phyloP scores from a whole-genome alignment of 2,888 invertebrate genomes.

The Imbricaverruca yamaguchii region DNA sequence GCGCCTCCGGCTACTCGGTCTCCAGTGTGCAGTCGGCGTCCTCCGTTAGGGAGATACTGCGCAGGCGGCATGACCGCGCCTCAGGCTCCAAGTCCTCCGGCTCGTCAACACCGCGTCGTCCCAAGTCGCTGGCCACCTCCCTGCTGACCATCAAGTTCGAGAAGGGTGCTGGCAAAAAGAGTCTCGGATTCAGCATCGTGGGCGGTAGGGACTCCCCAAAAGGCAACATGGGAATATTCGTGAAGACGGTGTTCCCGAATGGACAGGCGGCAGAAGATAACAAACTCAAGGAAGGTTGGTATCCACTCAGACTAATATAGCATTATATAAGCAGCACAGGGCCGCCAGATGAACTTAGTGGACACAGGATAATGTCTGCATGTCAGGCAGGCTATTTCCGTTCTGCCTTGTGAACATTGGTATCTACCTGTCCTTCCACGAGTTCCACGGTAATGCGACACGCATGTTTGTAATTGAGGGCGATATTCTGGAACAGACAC shows the following conservation, averaged over 20 bases:
- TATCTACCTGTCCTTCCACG: too few species aligned
- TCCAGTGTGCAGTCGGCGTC: background rate
- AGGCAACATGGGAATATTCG: slow-evolving; percentile 77
- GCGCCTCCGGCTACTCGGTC: background rate
- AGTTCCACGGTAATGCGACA: too few species aligned
- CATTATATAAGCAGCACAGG: too few species aligned
- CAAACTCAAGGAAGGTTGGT: slow-evolving; percentile 69
- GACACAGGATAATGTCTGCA: too few species aligned
- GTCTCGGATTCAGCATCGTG: slow-evolving; percentile 81
- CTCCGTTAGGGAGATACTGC: background rate
- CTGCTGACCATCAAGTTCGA: slow-evolving; percentile 55
- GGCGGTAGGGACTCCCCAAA: slow-evolving; percentile 81
- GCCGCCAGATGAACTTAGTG: too few species aligned
- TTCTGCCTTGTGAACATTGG: too few species aligned
- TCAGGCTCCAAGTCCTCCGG: slow-evolving; percentile 27
- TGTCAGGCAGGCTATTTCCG: too few species aligned
- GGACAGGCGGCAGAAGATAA: slow-evolving; percentile 81
- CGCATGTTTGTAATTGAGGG: too few species aligned
- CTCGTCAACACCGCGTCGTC: slow-evolving; percentile 34
- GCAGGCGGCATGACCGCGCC: slow-evolving; percentile 24
- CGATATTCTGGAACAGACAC: too few species aligned
- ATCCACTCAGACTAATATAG: slow-evolving; percentile 37
- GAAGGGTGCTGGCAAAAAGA: slow-evolving; percentile 75
- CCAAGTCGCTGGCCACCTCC: slow-evolving; percentile 39
- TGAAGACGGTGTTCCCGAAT: slow-evolving; percentile 76